Base-by-base conservation (phyloP, 2,797 vertebrate genomes). In the Syncerus caffer region DNA sequence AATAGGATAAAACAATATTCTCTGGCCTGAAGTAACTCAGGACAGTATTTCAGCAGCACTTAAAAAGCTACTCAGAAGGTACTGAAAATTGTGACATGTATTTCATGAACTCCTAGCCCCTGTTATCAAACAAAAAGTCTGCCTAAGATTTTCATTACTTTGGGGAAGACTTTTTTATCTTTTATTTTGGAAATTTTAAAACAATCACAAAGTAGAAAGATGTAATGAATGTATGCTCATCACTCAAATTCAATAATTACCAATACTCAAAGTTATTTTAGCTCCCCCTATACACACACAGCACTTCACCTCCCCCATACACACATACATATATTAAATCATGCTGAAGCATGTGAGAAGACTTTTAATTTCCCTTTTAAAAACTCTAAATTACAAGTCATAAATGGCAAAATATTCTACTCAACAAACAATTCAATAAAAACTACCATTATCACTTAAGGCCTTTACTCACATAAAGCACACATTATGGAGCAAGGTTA, bases 341-440 rank as follows among this genome's bases (percentile, higher is more conserved):
- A 95, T 4, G 92, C 67, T 42, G 29, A 95, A 87, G 42, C 29
- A 60, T 4, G 25, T 51, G 6, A 17, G 21, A 74, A 93, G 53
- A 67, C 31, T 74, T 92, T 78, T 84, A 85, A 96, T 90, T n/a
- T 10, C 27, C 79, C 55, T 83, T 89, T 89, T 85, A 19, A 96
- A 92, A 97, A 94, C 45, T 83, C 34, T 85, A 58, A 96, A 86
- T 83, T 85, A 89, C 17, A 94, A 15, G 51, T 84, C 74, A 95
- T 64, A 84, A 60, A 60, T 89, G 58, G 74, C 38, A 97, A 96
- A 96, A 87, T 58, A 87, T 38, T 80, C 27, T 90, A 92, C 38
- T 94, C 93, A 85, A 16, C 38, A 95, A 93, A 88, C 55, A 97
- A 95, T 45, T 90, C 74, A 62, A 19, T 47, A 55, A 92, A 8